Evolutionary conservation across 2,797 vertebrate genomes (phyloP).

Genomic region (Acropternis orthonyx): DNA sequence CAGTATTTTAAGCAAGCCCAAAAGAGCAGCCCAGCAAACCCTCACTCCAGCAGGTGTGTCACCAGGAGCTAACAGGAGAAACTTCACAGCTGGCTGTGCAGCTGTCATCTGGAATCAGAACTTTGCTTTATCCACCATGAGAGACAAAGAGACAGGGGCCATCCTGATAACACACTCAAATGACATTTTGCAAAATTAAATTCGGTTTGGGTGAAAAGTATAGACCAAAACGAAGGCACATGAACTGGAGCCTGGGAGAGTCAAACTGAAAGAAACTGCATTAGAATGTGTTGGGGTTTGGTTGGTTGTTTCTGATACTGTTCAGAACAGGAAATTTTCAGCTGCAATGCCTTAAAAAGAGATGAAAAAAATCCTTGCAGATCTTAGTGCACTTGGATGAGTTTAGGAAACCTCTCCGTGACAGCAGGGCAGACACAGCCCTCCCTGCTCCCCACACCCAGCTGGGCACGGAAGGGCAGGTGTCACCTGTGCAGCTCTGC

Average conservation of each 20-base stretch:
- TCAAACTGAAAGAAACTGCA: background rate
- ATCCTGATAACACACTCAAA: background rate
- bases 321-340: background rate
- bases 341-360: background rate
- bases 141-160: background rate
- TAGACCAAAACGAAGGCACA: background rate
- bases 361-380: fast-evolving
- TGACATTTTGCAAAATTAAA: background rate
- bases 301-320: background rate
- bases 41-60: background rate
- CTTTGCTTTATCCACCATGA: background rate
- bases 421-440: no score
- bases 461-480: background rate
- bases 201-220: background rate
- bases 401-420: background rate
- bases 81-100: background rate
- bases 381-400: background rate
- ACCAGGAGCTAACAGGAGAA: background rate
- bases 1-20: background rate
- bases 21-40: background rate
- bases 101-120: background rate
- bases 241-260: background rate
- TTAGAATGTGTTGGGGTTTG: background rate
- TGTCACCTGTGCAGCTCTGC: background rate
- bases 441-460: background rate